These are phyloP conservation scores for Tringa solitaria DNA, from an alignment of 2,113 vertebrate species.

Conservation along the genomic window DNA sequence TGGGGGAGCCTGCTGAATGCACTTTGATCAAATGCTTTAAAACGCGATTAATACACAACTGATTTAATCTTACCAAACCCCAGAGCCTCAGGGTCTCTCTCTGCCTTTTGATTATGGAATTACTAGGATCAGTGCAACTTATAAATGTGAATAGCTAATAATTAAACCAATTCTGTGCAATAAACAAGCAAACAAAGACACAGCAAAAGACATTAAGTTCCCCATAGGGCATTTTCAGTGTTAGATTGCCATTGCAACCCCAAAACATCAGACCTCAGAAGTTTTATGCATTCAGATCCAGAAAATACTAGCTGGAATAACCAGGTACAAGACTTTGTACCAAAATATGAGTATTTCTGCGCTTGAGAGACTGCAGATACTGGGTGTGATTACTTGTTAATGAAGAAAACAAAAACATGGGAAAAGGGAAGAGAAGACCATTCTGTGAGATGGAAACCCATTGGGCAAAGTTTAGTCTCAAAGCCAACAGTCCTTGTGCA, in stretches of 20 bases:
- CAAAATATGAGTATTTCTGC: neutral
- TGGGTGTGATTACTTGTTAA: neutral
- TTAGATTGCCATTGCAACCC: neutral
- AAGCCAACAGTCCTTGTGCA: neutral
- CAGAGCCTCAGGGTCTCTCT: neutral
- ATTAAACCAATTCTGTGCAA: neutral
- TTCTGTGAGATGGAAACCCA: neutral
- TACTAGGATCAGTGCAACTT: neutral
- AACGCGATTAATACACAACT: neutral
- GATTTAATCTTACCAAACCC: neutral
- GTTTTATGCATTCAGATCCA: neutral
- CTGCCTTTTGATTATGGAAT: neutral
- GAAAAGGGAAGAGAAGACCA: neutral
- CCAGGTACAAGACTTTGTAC: neutral
- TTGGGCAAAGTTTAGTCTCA: neutral
- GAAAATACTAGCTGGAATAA: neutral
- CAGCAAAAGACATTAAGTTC: neutral
- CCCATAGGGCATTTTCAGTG: neutral
- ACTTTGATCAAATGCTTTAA: neutral
- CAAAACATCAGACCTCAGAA: neutral
- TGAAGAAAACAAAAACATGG: neutral
- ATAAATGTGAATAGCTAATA: slow-evolving; percentile 9
- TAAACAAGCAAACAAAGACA: slow-evolving; percentile 11
- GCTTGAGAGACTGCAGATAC: neutral
- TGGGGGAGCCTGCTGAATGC: neutral